Percentiles rank a stretch among this genome's conserved stretches.
Conservation (phyloP, 2,888 invertebrate species). For the Druceiella hillmani region DNA sequence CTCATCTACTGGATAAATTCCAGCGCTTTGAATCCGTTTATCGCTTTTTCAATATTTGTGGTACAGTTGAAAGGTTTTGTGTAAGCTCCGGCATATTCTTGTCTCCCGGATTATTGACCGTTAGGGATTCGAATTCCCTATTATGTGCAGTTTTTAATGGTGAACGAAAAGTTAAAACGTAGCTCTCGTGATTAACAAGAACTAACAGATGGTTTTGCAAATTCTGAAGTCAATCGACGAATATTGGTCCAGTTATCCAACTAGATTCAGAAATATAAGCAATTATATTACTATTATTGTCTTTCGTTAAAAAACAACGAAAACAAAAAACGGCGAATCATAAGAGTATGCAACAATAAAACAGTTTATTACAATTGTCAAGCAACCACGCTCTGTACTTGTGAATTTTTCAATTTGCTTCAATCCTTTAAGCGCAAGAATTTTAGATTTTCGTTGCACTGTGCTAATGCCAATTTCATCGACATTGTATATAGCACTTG, state of each 20-base stretch:
- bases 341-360: no score
- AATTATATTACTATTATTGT: conserved; percentile 12
- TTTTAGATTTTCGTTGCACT: no score
- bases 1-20: conserved; percentile 18
- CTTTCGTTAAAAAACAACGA: conserved; percentile 15
- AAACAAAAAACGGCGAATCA: conserved; percentile 21
- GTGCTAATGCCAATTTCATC: no score
- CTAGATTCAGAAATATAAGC: conserved; percentile 8
- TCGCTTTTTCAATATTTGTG: conserved; percentile 15
- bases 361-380: no score
- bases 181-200: conserved; percentile 15
- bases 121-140: conserved; percentile 18
- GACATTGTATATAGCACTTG: no score
- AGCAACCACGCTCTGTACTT: no score
- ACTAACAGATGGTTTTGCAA: conserved; percentile 21
- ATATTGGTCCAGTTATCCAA: not conserved
- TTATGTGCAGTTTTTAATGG: conserved; percentile 23
- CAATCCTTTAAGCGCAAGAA: no score
- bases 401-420: no score
- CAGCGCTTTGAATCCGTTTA: conserved; percentile 17
- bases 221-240: not conserved
- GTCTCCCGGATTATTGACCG: conserved; percentile 14
- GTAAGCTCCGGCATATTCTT: conserved; percentile 16
- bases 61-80: conserved; percentile 17
- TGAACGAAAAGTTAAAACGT: conserved; percentile 21